Conservation (phyloP, 2,113 vertebrate species). For the Triplophysa siluroides region DNA sequence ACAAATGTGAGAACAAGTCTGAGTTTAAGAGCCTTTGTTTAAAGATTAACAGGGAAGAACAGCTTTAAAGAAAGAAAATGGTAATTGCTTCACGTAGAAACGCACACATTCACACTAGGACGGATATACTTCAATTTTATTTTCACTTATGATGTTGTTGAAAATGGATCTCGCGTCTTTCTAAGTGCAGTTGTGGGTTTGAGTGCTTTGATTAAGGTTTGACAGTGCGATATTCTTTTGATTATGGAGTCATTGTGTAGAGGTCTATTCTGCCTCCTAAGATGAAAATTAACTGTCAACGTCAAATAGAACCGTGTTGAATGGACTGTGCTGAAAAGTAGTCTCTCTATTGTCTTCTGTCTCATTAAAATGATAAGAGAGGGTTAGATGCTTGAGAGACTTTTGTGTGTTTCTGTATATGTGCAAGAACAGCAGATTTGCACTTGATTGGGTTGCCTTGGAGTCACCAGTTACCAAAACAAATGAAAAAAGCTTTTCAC, state of each 20-base stretch:
- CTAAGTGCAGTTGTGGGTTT: constrained; percentile 19
- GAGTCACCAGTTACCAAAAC: background rate
- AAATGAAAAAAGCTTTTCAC: too few species aligned
- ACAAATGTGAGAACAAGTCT: too few species aligned
- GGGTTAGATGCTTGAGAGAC: background rate
- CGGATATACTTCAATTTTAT: constrained; percentile 20
- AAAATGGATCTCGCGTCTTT: constrained; percentile 18
- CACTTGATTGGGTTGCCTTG: background rate
- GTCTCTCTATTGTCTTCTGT: background rate
- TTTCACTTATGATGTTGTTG: constrained; percentile 21
- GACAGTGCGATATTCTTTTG: constrained; percentile 36
- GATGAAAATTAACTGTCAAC: constrained; percentile 32
- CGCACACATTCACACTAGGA: background rate
- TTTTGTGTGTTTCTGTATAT: constrained; percentile 18
- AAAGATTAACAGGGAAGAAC: constrained; percentile 14
- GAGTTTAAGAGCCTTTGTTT: constrained; percentile 15
- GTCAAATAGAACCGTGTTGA: constrained; percentile 10
- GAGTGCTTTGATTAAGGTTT: constrained; percentile 36
- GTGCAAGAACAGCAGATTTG: constrained; percentile 5
- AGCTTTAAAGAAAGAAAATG: constrained; percentile 5
- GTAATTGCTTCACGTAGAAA: constrained; percentile 6
- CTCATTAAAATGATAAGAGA: constrained; percentile 30
- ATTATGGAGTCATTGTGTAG: constrained; percentile 26
- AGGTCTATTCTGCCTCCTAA: constrained; percentile 32
- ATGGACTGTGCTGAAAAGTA: constrained; percentile 15